Evolutionary conservation across 2,113 vertebrate genomes (phyloP).

Genomic region (Gasterosteus nipponicus): DNA sequence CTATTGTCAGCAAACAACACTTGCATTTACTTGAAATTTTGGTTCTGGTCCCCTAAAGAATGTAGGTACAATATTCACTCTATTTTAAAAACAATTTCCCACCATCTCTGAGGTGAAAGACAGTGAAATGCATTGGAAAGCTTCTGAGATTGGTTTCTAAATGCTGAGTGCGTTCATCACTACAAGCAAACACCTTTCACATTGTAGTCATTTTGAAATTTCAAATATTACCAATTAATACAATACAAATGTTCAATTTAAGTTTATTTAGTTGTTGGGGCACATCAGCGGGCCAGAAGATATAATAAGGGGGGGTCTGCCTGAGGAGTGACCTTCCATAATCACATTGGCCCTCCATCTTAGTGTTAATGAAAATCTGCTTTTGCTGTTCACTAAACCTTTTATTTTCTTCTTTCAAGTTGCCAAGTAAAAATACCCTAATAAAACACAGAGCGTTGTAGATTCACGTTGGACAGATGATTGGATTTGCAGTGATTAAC

Average conservation of each 20-base stretch:
- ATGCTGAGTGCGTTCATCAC: background rate
- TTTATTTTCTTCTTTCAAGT: background rate
- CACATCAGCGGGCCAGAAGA: background rate
- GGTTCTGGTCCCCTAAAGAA: too few species aligned
- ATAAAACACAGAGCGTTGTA: background rate
- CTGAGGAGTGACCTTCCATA: background rate
- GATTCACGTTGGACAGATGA: background rate
- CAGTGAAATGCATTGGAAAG: background rate
- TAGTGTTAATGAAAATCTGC: background rate
- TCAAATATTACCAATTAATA: background rate
- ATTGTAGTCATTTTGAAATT: background rate
- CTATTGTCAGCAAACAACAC: too few species aligned
- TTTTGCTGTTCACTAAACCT: background rate
- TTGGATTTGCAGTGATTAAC: constrained; percentile 1
- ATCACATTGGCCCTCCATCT: background rate
- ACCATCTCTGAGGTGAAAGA: background rate
- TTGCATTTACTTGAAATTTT: too few species aligned
- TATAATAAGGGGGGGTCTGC: background rate
- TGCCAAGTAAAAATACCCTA: background rate
- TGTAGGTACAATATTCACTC: too few species aligned
- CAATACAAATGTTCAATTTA: background rate
- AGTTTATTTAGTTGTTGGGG: too few species aligned
- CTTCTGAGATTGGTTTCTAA: background rate
- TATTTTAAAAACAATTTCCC: too few species aligned
- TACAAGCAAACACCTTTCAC: background rate